Evolutionary conservation across 2,888 invertebrate species (phyloP).

Genomic region (Halictus quadricinctus): DNA sequence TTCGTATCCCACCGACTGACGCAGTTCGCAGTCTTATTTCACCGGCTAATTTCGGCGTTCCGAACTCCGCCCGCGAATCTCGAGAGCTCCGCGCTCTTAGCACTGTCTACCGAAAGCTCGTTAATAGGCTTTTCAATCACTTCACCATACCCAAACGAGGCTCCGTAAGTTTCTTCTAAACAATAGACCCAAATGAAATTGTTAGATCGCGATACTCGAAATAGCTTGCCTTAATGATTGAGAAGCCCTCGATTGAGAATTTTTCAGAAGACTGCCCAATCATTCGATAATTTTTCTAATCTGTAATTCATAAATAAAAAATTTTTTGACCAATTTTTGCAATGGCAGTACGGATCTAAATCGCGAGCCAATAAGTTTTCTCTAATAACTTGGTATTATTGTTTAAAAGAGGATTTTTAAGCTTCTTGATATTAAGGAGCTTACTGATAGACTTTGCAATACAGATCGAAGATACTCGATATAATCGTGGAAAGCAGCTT

Average conservation of each 20-base stretch:
- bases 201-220: too few species aligned
- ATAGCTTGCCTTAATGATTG: too few species aligned
- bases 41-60: slow-evolving; percentile 21
- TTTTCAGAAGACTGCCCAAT: too few species aligned
- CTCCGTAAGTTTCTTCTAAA: too few species aligned
- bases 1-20: slow-evolving; percentile 22
- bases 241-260: too few species aligned
- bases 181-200: too few species aligned
- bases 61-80: neutral
- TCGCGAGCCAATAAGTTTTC: neutral
- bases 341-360: neutral
- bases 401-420: neutral
- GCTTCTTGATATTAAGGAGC: neutral
- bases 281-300: neutral
- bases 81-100: too few species aligned
- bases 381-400: neutral
- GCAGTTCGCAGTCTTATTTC: slow-evolving; percentile 32
- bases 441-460: neutral
- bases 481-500: neutral
- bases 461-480: neutral
- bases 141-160: neutral
- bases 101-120: neutral
- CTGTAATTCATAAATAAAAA: neutral
- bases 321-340: too few species aligned
- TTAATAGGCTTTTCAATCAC: neutral